Percentiles rank a stretch among this genome's conserved stretches.
phyloP scores from a whole-genome alignment of 1,140 invertebrate species.

The Pantala flavescens region DNA sequence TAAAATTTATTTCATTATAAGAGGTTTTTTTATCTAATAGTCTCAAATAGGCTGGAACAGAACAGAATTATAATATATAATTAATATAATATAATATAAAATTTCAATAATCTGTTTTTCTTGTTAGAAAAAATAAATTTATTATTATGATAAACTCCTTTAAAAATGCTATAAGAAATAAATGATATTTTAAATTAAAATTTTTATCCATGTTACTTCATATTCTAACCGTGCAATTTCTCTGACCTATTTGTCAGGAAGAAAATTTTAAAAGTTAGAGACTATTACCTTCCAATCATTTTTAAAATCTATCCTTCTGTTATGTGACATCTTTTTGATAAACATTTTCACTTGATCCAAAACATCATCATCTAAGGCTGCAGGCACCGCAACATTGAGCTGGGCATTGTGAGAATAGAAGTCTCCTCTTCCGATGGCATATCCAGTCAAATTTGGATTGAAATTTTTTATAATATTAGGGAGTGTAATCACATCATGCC shows the following conservation, averaged over 20 bases:
- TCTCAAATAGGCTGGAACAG: too few relatives aligned
- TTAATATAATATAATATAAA: too few relatives aligned
- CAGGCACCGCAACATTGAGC: constrained; percentile 59
- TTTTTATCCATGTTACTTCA: constrained; percentile 60
- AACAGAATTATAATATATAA: too few relatives aligned
- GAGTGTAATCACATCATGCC: constrained; percentile 55
- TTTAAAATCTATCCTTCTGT: constrained; percentile 48
- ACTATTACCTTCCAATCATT: constrained; percentile 65
- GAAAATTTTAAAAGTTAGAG: too few relatives aligned
- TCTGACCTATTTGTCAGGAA: constrained; percentile 41
- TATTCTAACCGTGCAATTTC: constrained; percentile 54
- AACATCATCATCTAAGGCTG: constrained; percentile 59
- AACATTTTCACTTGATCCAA: constrained; percentile 50
- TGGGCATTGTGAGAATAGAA: constrained; percentile 50
- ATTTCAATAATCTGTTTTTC: too few relatives aligned
- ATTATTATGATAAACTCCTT: too few relatives aligned
- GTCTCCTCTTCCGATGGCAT: constrained; percentile 56
- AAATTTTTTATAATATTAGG: constrained; percentile 58
- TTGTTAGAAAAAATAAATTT: constrained; percentile 54
- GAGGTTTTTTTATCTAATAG: too few relatives aligned
- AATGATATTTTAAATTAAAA: constrained; percentile 44
- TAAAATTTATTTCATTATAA: too few relatives aligned
- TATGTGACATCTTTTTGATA: constrained; percentile 54
- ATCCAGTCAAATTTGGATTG: constrained; percentile 47
- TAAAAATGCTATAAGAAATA: constrained; percentile 57